Evolutionary conservation across 2,888 invertebrate genomes (phyloP), one percentile per base, ranked within the genome.

Genomic region (Pheosia gnoma): DNA sequence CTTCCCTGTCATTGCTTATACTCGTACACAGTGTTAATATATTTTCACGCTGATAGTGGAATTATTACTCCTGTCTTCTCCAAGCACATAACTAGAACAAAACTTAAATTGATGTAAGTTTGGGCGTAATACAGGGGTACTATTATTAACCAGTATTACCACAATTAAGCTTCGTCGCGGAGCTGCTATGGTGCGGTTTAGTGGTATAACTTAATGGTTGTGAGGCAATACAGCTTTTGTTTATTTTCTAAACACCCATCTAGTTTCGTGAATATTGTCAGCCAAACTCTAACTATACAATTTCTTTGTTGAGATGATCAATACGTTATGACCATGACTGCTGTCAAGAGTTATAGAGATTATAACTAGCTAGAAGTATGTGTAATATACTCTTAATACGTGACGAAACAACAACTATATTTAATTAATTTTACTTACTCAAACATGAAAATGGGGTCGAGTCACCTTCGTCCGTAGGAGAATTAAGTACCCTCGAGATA

Each of bases 111-210:
- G 11, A n/a, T 13, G 55, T 11, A 55, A 54, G 55, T 55, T 39
- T 39, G 39, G 13, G 39, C 39, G 55, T 39, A 55, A 55, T 55
- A 39, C n/a, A 11, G 39, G 13, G 39, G 53, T 8, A 10, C 39
- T 39, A 55, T 25, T 39, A 51, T 59, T 38, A 62, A 59, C 56
- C 56, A 62, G 39, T 6, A 55, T 39, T 55, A n/a, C 55, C 39
- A 39, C 55, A 55, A 55, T 55, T 55, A n/a, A n/a, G 39, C 49
- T 53, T 57, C n/a, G 53, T 47, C 39, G 62, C n/a, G 51, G 49
- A 58, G 39, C 38, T 58, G 39, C 3, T 8, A n/a, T 1, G 39
- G 51, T 49, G 58, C 51, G 38, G 51, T 58, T 51, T 51, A 13
- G 41, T 58, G 41, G 58, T 36, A 9, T 5, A 9, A 53, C 9